phyloP scores from a whole-genome alignment of 1,140 invertebrate genomes.

The Drosophila pachea region DNA sequence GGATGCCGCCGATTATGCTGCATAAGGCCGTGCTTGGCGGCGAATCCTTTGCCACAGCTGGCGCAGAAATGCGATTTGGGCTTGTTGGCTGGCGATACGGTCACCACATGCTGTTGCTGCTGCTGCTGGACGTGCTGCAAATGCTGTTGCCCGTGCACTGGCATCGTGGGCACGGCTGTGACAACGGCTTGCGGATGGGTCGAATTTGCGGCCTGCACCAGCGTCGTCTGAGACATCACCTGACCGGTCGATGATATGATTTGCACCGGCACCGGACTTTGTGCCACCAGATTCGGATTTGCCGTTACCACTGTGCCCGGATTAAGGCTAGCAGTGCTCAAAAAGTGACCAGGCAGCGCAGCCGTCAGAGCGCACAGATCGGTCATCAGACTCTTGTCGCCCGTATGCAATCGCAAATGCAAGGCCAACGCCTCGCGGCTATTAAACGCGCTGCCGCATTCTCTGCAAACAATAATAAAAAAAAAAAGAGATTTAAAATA shows the following conservation, averaged over 20 bases:
- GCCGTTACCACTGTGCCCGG: conserved; percentile 75
- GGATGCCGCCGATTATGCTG: conserved; percentile 88
- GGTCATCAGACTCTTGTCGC: conserved; percentile 90
- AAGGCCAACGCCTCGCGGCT: conserved; percentile 87
- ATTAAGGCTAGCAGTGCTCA: conserved; percentile 81
- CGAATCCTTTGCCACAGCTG: conserved; percentile 91
- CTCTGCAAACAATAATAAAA: conserved; percentile 70
- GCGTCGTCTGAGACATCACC: conserved; percentile 77
- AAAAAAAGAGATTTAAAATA: no score
- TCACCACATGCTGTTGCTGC: conserved; percentile 69
- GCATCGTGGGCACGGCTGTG: conserved; percentile 68
- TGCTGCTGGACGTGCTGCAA: conserved; percentile 60
- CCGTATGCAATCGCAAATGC: conserved; percentile 89
- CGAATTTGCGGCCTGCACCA: conserved; percentile 76
- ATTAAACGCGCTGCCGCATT: conserved; percentile 84
- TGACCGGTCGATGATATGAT: conserved; percentile 79
- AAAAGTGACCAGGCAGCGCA: conserved; percentile 84
- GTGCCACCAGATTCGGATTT: conserved; percentile 75
- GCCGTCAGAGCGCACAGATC: conserved; percentile 90
- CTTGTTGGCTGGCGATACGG: conserved; percentile 78
- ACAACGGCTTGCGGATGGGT: conserved; percentile 76
- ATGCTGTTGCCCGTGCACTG: conserved; percentile 61
- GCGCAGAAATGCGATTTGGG: conserved; percentile 90
- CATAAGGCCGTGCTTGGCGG: conserved; percentile 88
- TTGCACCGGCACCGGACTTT: conserved; percentile 77